A percentile compares a stretch with the other conserved stretches of the same genome.
Evolutionary conservation across 2,113 vertebrate species (phyloP).

Genomic region (Oostethus manadensis): DNA sequence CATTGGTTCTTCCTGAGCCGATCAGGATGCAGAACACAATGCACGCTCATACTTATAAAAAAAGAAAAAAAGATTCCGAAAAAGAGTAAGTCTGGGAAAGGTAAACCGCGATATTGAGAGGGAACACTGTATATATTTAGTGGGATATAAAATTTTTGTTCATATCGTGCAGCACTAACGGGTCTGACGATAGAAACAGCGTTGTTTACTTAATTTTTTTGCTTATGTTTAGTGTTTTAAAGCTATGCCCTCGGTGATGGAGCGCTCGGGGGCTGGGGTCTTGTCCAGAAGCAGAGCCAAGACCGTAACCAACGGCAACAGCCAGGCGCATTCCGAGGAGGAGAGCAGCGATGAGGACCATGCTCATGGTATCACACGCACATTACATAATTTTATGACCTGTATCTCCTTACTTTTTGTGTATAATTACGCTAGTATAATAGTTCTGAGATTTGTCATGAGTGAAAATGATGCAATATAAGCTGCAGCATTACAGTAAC

Average conservation of each 20-base stretch:
- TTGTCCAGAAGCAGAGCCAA: constrained; percentile 85
- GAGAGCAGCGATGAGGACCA: constrained; percentile 67
- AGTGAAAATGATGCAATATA: neutral
- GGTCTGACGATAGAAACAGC: neutral
- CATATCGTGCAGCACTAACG: neutral
- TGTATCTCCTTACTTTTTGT: neutral
- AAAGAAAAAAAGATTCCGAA: too few species aligned
- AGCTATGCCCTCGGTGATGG: constrained; percentile 87
- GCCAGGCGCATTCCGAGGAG: constrained; percentile 63
- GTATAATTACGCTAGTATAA: too few species aligned
- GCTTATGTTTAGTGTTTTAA: constrained; percentile 1
- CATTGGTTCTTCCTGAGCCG: too few species aligned
- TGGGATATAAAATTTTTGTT: too few species aligned
- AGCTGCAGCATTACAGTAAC: neutral
- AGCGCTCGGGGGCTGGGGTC: constrained; percentile 81
- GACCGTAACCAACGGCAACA: constrained; percentile 79
- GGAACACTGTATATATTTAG: too few species aligned
- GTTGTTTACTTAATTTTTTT: neutral
- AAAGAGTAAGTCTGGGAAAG: too few species aligned
- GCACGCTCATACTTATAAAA: too few species aligned
- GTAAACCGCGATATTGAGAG: too few species aligned
- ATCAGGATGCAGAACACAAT: too few species aligned
- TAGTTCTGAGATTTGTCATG: neutral
- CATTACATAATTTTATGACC: neutral
- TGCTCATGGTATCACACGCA: constrained; percentile 47